Percentiles rank a stretch among this genome's conserved stretches.
phyloP scores from a whole-genome alignment of 2,888 invertebrate genomes.

The Ormyrus nitidulus region DNA sequence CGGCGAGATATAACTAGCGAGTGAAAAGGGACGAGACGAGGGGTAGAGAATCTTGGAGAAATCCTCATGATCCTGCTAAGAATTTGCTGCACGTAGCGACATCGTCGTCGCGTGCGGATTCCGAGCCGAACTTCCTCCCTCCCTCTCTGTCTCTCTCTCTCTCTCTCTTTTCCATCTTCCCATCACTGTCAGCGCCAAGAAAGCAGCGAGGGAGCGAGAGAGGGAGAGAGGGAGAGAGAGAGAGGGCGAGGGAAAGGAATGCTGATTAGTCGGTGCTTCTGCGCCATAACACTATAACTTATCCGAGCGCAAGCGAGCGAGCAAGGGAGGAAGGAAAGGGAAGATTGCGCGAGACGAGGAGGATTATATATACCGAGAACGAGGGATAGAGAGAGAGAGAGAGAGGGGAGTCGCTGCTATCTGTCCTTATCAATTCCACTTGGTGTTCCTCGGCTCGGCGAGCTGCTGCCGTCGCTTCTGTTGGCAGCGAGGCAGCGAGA shows the following conservation, averaged over 20 bases:
- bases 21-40: constrained; percentile 53
- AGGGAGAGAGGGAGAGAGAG: constrained; percentile 44
- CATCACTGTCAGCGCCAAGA: constrained; percentile 52
- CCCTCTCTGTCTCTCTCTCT: constrained; percentile 28
- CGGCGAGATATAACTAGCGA: not conserved
- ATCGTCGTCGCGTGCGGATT: constrained; percentile 65
- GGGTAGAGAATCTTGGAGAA: constrained; percentile 49
- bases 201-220: constrained; percentile 22
- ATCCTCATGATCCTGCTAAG: constrained; percentile 71
- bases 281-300: constrained; percentile 74
- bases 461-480: constrained; percentile 25
- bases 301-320: constrained; percentile 67
- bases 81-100: constrained; percentile 74
- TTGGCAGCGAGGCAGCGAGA: constrained; percentile 4
- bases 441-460: constrained; percentile 49
- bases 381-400: constrained; percentile 34
- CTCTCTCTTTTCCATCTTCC: constrained; percentile 54
- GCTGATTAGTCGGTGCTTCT: constrained; percentile 75
- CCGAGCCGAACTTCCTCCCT: constrained; percentile 62
- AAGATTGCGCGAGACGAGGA: constrained; percentile 52
- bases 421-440: constrained; percentile 58
- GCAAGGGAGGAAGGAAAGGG: constrained; percentile 65
- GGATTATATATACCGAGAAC: constrained; percentile 7
- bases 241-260: constrained; percentile 63
- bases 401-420: constrained; percentile 34